Evolutionary conservation across 2,113 vertebrate species (phyloP).

Genomic region (Etheostoma spectabile): DNA sequence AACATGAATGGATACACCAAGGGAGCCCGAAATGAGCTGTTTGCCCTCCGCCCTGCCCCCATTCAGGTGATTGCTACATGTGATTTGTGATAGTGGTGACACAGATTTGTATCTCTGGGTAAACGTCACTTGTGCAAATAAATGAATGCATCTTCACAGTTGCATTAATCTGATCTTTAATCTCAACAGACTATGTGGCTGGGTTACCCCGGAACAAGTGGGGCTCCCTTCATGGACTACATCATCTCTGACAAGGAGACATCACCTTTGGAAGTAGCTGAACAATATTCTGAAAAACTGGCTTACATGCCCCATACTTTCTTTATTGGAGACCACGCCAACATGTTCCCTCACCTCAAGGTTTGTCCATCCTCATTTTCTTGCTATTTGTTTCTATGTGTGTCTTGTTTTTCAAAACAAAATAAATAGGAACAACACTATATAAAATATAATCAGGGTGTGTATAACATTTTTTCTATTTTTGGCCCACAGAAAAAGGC

Average conservation of each 20-base stretch:
- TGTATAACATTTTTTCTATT: constrained; percentile 15
- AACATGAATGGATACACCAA: constrained; percentile 99
- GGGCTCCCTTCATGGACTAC: constrained; percentile 98
- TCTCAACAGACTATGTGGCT: constrained; percentile 93
- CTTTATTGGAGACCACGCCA: constrained; percentile 98
- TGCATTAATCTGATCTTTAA: background rate
- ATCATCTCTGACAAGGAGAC: constrained; percentile 97
- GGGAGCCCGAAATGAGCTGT: constrained; percentile 96
- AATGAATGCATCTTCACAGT: background rate
- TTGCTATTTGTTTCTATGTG: background rate
- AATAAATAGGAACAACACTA: background rate
- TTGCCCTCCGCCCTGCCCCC: constrained; percentile 95
- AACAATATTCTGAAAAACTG: constrained; percentile 98
- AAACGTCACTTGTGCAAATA: background rate
- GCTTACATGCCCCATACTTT: constrained; percentile 99
- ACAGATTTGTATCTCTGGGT: background rate
- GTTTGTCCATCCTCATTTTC: constrained; percentile 72
- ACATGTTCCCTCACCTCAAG: constrained; percentile 99
- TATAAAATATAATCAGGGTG: accelerated
- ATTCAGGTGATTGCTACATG: constrained; percentile 87
- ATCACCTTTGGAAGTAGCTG: constrained; percentile 93
- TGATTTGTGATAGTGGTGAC: background rate
- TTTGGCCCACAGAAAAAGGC: constrained; percentile 92
- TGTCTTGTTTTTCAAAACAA: background rate
- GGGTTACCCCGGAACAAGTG: constrained; percentile 98